Percentiles rank a stretch among this genome's conserved stretches.
phyloP scores from a whole-genome alignment of 2,113 vertebrate species.

The Hypomesus transpacificus region DNA sequence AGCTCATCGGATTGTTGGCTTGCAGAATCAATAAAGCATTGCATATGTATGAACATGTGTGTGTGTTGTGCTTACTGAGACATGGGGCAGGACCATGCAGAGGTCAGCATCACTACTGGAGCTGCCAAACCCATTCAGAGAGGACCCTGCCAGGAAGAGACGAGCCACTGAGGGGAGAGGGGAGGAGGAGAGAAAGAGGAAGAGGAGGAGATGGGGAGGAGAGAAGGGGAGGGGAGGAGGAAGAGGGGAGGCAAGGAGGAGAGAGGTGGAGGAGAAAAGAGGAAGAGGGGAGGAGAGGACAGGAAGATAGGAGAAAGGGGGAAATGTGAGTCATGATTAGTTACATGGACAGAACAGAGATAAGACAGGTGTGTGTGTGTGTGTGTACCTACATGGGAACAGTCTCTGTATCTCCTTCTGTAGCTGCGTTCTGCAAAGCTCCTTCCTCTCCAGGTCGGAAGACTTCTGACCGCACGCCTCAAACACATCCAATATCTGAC shows the following conservation, averaged over 20 bases:
- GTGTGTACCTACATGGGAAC: constrained; percentile 76
- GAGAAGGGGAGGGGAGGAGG: neutral
- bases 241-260: too few relatives aligned
- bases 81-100: constrained; percentile 83
- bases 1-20: too few relatives aligned
- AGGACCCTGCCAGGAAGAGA: constrained; percentile 90
- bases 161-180: constrained; percentile 68
- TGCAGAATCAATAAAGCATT: too few relatives aligned
- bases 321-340: neutral
- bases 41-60: too few relatives aligned
- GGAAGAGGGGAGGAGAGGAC: too few relatives aligned
- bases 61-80: constrained; percentile 51
- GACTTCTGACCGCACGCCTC: constrained; percentile 81
- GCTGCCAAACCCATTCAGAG: constrained; percentile 90
- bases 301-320: neutral
- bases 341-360: too few relatives aligned
- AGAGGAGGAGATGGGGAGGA: neutral
- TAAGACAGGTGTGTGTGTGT: neutral
- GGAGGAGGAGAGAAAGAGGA: neutral
- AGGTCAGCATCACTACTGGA: constrained; percentile 91
- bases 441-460: constrained; percentile 86
- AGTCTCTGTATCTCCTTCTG: constrained; percentile 83
- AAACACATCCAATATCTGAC: constrained; percentile 87
- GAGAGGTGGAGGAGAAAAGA: too few relatives aligned
- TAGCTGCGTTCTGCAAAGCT: constrained; percentile 78